Conservation (phyloP, 2,797 vertebrate species). For the Calcarius lapponicus region DNA sequence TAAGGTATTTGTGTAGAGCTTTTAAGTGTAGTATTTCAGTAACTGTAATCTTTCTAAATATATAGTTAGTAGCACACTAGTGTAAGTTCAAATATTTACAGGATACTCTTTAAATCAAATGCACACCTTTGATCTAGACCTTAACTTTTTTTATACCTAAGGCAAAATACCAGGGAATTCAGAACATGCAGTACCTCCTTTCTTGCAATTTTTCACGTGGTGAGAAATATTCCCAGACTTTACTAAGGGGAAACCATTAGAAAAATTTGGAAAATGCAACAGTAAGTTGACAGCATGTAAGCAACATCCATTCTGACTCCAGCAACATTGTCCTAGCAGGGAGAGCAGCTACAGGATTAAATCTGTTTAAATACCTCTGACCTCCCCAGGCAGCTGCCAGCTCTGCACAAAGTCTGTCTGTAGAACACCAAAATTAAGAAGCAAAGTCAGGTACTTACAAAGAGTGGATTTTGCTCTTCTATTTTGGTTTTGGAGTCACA, state of each 20-base stretch:
- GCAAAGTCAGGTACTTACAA: neutral
- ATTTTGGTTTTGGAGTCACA: neutral
- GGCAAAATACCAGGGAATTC: neutral
- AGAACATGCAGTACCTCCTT: neutral
- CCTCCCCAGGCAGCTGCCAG: neutral
- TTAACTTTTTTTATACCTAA: neutral
- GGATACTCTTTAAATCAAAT: neutral
- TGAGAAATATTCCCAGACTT: neutral
- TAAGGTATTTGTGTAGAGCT: accelerated
- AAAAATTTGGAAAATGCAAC: neutral
- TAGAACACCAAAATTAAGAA: neutral
- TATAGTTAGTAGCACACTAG: neutral
- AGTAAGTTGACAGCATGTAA: neutral
- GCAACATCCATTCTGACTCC: neutral
- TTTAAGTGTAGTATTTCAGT: neutral
- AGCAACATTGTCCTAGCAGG: neutral
- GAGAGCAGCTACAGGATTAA: neutral
- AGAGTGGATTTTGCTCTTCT: neutral
- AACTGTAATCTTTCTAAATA: neutral
- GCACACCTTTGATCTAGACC: neutral
- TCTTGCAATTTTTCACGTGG: neutral
- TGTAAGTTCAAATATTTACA: neutral
- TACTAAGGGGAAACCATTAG: neutral
- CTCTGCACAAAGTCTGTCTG: neutral
- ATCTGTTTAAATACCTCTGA: neutral